Percentiles rank a stretch among this genome's conserved stretches.
phyloP scores from a whole-genome alignment of 2,888 invertebrate species.

The Dichetophora obliterata region DNA sequence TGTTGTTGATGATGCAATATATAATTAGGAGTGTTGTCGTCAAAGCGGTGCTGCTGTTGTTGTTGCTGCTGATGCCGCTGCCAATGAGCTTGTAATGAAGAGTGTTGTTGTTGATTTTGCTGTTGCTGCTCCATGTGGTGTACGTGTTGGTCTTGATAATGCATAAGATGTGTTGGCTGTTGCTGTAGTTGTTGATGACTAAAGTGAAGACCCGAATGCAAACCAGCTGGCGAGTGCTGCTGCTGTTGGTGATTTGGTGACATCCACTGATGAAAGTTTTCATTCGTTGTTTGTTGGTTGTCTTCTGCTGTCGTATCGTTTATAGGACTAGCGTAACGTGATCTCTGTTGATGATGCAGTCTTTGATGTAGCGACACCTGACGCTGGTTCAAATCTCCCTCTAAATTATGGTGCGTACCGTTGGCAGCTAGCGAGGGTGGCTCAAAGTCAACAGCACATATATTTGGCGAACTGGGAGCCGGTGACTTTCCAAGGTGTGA shows the following conservation, averaged over 20 bases:
- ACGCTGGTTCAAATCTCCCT: conserved; percentile 27
- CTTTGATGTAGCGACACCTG: conserved; percentile 41
- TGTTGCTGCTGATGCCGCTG: conserved; percentile 53
- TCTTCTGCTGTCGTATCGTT: conserved; percentile 39
- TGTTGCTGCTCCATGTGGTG: conserved; percentile 35
- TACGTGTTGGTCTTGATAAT: conserved; percentile 29
- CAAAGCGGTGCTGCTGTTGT: conserved; percentile 51
- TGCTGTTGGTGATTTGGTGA: conserved; percentile 46
- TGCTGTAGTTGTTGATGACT: conserved; percentile 44
- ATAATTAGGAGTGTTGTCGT: conserved; percentile 15
- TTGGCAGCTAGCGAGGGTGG: conserved; percentile 43
- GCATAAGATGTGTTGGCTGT: conserved; percentile 26
- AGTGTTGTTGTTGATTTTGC: conserved; percentile 44
- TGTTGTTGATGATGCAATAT: conserved; percentile 26
- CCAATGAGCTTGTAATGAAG: conserved; percentile 48
- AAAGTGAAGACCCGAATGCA: not conserved
- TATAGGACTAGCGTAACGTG: conserved; percentile 47
- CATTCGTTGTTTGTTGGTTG: conserved; percentile 10
- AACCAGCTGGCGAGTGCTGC: conserved; percentile 25
- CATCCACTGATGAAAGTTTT: conserved; percentile 47
- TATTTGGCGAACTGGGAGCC: conserved; percentile 59
- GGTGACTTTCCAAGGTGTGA: conserved; percentile 58
- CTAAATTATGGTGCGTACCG: conserved; percentile 27
- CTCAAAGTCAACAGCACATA: conserved; percentile 59
- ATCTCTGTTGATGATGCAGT: conserved; percentile 45